Percentiles rank a stretch among this genome's conserved stretches.
Conservation (phyloP, 2,113 vertebrate genomes). For the Smithornis capensis region DNA sequence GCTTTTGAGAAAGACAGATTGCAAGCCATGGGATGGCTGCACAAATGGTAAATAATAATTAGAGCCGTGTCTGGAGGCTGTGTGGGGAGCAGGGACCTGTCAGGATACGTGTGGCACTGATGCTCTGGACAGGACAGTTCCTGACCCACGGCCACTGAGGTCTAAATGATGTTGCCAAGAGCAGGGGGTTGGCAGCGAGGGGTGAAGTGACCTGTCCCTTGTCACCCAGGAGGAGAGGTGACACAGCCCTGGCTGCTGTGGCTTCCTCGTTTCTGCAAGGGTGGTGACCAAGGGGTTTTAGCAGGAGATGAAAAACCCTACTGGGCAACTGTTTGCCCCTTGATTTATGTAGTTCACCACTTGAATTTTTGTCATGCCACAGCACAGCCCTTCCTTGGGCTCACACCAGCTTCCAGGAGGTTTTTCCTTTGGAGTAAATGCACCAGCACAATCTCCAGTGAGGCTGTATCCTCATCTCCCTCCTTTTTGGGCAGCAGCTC, state of each 20-base stretch:
- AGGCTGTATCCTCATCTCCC: not conserved
- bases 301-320: not conserved
- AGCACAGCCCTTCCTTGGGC: not conserved
- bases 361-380: not conserved
- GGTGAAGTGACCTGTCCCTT: not conserved
- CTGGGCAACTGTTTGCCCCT: not conserved
- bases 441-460: not conserved
- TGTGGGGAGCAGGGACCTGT: not conserved
- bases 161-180: not conserved
- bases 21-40: not conserved
- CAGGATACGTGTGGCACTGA: fast-evolving
- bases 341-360: not conserved
- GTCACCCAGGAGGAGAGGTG: not conserved
- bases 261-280: fast-evolving
- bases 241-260: not conserved
- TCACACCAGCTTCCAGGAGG: not conserved
- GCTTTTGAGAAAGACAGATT: conserved; percentile 5
- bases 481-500: not conserved
- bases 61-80: not conserved
- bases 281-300: not conserved
- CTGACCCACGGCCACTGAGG: not conserved
- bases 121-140: not conserved
- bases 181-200: not conserved
- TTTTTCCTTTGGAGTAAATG: not conserved
- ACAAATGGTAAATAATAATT: not conserved